These are phyloP conservation scores for Torymus aiolomorphi DNA, from an alignment of 2,888 invertebrate species.

Conservation along the genomic window DNA sequence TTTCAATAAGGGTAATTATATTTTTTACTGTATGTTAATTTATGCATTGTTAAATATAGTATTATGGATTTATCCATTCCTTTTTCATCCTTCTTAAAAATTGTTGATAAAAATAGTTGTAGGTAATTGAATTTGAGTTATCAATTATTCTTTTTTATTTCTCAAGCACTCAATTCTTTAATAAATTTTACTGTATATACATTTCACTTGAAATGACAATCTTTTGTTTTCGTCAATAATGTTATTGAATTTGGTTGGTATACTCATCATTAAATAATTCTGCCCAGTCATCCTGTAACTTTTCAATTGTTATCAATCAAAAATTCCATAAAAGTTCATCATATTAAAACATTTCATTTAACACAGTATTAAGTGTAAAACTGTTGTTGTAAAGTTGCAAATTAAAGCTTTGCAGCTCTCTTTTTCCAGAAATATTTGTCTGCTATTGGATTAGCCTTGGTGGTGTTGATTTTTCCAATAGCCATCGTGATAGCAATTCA, in stretches of 20 bases:
- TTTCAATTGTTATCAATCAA: constrained; percentile 39
- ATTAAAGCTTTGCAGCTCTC: constrained; percentile 32
- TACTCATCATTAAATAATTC: constrained; percentile 14
- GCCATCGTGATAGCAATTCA: constrained; percentile 70
- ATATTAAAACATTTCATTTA: constrained; percentile 17
- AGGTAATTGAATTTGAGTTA: constrained; percentile 9
- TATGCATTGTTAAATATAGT: too few species aligned
- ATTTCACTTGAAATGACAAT: constrained; percentile 20
- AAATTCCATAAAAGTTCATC: not conserved
- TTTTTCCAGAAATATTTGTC: constrained; percentile 52
- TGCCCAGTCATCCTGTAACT: constrained; percentile 16
- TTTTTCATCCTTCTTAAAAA: not conserved
- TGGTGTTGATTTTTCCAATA: constrained; percentile 71
- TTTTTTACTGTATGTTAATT: too few species aligned
- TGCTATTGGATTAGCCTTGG: constrained; percentile 62
- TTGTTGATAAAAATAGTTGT: not conserved
- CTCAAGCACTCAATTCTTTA: not conserved
- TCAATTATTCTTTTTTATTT: constrained; percentile 7
- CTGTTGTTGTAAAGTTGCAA: constrained; percentile 4
- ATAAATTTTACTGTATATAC: constrained; percentile 34
- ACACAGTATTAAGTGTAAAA: not conserved
- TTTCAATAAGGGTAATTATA: too few species aligned
- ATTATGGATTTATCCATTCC: not conserved
- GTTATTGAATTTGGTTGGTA: constrained; percentile 23
- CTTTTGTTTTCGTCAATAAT: constrained; percentile 15